Conservation (phyloP, 2,888 invertebrate species). For the Cerastoderma edule region DNA sequence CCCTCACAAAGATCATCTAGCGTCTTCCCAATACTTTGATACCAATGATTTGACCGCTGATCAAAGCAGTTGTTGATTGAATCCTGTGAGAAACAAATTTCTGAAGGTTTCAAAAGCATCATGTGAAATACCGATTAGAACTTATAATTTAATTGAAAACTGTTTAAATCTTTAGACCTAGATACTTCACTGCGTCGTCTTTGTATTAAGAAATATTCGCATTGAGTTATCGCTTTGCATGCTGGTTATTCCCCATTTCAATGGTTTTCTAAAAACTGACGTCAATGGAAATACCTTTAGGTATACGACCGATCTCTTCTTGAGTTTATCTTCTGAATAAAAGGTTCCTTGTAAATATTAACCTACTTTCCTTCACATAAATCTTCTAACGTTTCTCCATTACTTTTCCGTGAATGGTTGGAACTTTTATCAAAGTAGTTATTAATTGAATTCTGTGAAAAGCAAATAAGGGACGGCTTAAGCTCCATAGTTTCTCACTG, state of each 20-base stretch:
- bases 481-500: not conserved
- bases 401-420: not conserved
- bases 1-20: slow-evolving; percentile 35
- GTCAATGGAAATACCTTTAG: not conserved
- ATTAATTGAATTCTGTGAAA: slow-evolving; percentile 41
- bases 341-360: not conserved
- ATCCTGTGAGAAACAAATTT: slow-evolving; percentile 31
- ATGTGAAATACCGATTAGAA: too few relatives aligned
- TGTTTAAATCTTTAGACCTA: too few relatives aligned
- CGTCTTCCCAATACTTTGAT: slow-evolving; percentile 26
- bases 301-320: not conserved
- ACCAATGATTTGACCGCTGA: not conserved
- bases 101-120: slow-evolving; percentile 23
- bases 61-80: slow-evolving; percentile 29
- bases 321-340: not conserved
- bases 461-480: slow-evolving; percentile 32
- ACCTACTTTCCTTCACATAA: slow-evolving; percentile 39
- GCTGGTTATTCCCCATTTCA: not conserved
- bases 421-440: slow-evolving; percentile 20
- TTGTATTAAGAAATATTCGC: not conserved
- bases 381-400: slow-evolving; percentile 43
- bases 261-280: too few relatives aligned
- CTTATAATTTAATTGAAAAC: too few relatives aligned
- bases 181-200: not conserved
- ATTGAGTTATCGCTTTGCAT: not conserved